Conservation (phyloP, 2,797 vertebrate genomes). For the Gymnodraco acuticeps region DNA sequence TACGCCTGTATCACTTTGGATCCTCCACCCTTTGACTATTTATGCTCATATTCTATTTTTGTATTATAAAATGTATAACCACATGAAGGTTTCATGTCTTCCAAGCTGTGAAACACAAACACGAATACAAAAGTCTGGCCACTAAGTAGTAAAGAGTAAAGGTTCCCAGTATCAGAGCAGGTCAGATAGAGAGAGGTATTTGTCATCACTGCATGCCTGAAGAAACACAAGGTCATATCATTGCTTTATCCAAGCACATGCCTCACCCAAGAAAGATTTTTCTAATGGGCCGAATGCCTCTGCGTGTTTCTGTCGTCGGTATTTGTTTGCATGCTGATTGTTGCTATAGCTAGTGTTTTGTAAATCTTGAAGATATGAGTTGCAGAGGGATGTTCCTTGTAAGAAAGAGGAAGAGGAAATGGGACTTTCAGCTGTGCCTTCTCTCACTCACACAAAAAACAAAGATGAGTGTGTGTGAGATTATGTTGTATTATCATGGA, state of each 20-base stretch:
- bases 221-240: constrained; percentile 30
- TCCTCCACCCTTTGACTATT: background rate
- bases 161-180: background rate
- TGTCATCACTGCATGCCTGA: constrained; percentile 35
- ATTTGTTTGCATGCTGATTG: background rate
- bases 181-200: constrained; percentile 29
- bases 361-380: constrained; percentile 16
- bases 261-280: constrained; percentile 26
- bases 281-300: background rate
- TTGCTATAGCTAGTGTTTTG: background rate
- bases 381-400: constrained; percentile 27
- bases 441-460: constrained; percentile 26
- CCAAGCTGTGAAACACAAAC: background rate
- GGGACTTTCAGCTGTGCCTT: constrained; percentile 30
- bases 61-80: background rate
- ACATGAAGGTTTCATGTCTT: background rate
- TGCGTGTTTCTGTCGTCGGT: constrained; percentile 8
- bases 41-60: background rate
- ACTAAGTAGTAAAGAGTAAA: background rate
- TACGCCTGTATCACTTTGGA: constrained; percentile 3
- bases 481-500: constrained; percentile 16
- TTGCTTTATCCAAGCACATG: constrained; percentile 15
- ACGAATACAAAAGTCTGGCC: background rate
- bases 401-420: constrained; percentile 69
- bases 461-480: constrained; percentile 29